Evolutionary conservation across 2,797 vertebrate species (phyloP).

Genomic region (Alectoris magna): DNA sequence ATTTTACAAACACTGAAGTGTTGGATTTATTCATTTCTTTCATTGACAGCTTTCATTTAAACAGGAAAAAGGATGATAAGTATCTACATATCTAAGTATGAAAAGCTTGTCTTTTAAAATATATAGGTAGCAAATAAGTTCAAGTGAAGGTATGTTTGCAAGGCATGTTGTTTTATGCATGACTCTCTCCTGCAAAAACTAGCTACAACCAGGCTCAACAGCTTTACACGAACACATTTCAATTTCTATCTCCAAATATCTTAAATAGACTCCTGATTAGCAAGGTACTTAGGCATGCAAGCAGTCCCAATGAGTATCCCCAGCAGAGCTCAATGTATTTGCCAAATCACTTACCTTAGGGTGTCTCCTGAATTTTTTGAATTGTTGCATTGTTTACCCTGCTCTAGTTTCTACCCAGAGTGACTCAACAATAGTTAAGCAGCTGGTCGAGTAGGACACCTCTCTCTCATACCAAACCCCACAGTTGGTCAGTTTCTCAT

Average conservation of each 20-base stretch:
- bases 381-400: constrained; percentile 71
- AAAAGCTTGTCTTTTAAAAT: background rate
- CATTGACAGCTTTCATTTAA: background rate
- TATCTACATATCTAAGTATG: background rate
- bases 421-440: constrained; percentile 52
- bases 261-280: constrained; percentile 56
- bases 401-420: constrained; percentile 59
- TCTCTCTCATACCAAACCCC: background rate
- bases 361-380: constrained; percentile 69
- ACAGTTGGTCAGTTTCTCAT: background rate
- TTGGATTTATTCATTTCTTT: background rate
- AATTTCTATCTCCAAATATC: constrained; percentile 39
- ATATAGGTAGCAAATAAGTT: background rate
- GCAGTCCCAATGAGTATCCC: constrained; percentile 42
- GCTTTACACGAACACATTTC: constrained; percentile 8
- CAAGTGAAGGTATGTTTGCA: background rate
- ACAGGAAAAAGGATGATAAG: background rate
- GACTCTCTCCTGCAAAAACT: background rate
- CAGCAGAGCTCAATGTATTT: constrained; percentile 62
- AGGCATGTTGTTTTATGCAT: background rate
- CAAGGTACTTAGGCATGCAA: constrained; percentile 50
- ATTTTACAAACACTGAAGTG: background rate
- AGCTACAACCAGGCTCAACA: background rate
- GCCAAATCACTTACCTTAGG: constrained; percentile 70
- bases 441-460: constrained; percentile 19